Evolutionary conservation across 2,888 invertebrate genomes (phyloP), one percentile per base, ranked within the genome.

Genomic region (Lacanobia wlatinum): DNA sequence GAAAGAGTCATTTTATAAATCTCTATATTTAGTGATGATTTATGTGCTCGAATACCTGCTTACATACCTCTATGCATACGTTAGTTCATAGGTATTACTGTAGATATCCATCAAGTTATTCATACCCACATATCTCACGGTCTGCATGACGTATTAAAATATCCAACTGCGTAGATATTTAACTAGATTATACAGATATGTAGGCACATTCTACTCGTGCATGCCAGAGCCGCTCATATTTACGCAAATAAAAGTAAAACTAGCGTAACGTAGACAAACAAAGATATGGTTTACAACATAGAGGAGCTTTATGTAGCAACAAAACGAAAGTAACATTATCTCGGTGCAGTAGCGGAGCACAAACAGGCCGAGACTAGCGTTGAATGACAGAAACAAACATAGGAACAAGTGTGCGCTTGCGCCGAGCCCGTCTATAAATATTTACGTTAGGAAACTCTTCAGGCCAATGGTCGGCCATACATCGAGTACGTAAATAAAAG

Each of bases 351-450:
- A 80, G 84, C 75, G 66, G 71, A 77, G 81, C 83, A 86, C 87
- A 87, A 88, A 87, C 89, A 89, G 89, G 90, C 91, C 90, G 87
- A 85, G 89, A 86, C 83, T 85, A 84, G 90, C 89, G 94, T 92
- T 94, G 96, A 96, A 92, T 94, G 96, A 96, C 95, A 96, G 94
- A 94, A 92, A 92, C 96, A 96, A 96, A 96, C 95, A 95, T 89
- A 92, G 90, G 91, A 93, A 92, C 95, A 94, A 96, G 94, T 93
- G 93, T 88, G 91, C 92, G 93, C 90, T 89, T 91, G 92, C 89
- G 86, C 87, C 83, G 87, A 80, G 89, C 84, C 89, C 85, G 89
- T 93, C 95, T 96, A 95, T 96, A 96, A 96, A 96, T 96, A 96
- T 96, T 96, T 96, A 96, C 93, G 92, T 94, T 94, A 94, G 92